These are phyloP conservation scores for Lasioglossum calceatum DNA, from an alignment of 2,888 invertebrate genomes.

Conservation along the genomic window DNA sequence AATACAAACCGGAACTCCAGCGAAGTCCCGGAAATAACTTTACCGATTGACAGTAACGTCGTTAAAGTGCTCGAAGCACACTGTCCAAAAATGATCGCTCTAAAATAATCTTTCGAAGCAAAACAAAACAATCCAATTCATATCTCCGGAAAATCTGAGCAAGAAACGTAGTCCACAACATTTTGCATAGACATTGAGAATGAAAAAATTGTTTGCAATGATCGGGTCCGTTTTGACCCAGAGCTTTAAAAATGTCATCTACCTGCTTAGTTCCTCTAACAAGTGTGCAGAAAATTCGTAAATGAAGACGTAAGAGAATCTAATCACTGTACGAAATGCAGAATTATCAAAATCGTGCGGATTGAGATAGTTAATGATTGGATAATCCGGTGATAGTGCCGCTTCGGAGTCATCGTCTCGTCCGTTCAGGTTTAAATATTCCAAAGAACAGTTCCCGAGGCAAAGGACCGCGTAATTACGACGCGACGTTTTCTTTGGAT, in stretches of 20 bases:
- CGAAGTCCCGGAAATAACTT: neutral
- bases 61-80: neutral
- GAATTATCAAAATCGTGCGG: neutral
- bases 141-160: neutral
- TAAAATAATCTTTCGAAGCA: neutral
- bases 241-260: neutral
- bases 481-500: constrained; percentile 24
- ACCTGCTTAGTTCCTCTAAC: neutral
- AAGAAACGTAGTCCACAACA: too few relatives aligned
- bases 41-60: neutral
- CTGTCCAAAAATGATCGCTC: neutral
- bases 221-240: neutral
- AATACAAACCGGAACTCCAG: neutral
- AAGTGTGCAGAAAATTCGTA: neutral
- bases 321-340: neutral
- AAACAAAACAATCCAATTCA: neutral
- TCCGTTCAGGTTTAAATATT: neutral
- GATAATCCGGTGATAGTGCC: neutral
- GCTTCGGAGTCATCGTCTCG: neutral
- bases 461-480: constrained; percentile 6
- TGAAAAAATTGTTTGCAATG: too few relatives aligned
- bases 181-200: too few relatives aligned
- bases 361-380: neutral
- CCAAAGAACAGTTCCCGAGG: constrained; percentile 1
- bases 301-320: neutral